Percentiles rank a stretch among this genome's conserved stretches.
phyloP scores from a whole-genome alignment of 2,888 invertebrate genomes.

The Ochlodes sylvanus region DNA sequence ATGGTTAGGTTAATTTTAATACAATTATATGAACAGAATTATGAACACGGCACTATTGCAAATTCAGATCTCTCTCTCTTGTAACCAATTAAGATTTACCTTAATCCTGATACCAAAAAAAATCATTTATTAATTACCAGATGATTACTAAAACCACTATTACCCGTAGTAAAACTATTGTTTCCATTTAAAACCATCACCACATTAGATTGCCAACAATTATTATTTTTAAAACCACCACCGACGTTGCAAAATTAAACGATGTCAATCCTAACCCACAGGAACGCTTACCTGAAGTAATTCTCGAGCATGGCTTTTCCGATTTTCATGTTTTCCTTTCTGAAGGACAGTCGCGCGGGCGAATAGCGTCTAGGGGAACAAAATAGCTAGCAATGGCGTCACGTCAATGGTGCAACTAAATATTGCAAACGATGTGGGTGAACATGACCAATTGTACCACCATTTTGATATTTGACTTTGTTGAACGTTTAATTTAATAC shows the following conservation, averaged over 20 bases:
- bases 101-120: no score
- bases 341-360: constrained; percentile 92
- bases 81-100: no score
- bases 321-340: constrained; percentile 92
- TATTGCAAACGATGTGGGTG: constrained; percentile 45
- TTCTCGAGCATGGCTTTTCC: constrained; percentile 92
- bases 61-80: no score
- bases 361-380: constrained; percentile 91
- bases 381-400: constrained; percentile 71
- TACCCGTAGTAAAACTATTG: no score
- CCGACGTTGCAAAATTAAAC: not conserved
- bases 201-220: not conserved
- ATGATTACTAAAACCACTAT: no score
- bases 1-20: not conserved
- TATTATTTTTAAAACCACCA: constrained; percentile 10
- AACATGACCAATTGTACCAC: constrained; percentile 42
- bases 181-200: not conserved
- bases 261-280: constrained; percentile 26
- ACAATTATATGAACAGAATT: no score
- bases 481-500: not conserved
- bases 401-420: constrained; percentile 46
- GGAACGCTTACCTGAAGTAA: constrained; percentile 89
- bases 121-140: no score
- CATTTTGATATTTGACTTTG: not conserved
- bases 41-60: no score